Evolutionary conservation across 2,113 vertebrate species (phyloP).

Genomic region (Axis porcinus): DNA sequence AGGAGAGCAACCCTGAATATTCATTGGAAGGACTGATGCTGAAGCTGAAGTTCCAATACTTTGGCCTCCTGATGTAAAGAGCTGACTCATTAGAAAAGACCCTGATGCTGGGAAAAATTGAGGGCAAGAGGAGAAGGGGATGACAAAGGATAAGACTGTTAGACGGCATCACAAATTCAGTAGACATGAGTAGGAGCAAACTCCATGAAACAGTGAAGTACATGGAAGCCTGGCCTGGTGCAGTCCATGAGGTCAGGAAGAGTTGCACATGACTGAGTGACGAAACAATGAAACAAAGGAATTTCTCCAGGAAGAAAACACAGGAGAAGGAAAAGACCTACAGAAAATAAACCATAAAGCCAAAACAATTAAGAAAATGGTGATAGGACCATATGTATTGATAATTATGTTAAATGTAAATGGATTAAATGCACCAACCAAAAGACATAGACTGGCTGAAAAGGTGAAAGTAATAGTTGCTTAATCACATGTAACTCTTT

Average conservation of each 20-base stretch:
- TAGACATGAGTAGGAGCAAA: not conserved
- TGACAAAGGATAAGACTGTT: not conserved
- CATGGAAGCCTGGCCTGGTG: not conserved
- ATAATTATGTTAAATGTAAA: not conserved
- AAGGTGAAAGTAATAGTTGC: not conserved
- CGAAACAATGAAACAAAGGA: not conserved
- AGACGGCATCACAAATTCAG: not conserved
- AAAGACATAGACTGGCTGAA: not conserved
- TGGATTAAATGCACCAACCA: not conserved
- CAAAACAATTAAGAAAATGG: not conserved
- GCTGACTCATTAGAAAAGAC: not conserved
- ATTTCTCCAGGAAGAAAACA: not conserved
- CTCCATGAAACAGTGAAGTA: not conserved
- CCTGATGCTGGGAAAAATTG: not conserved
- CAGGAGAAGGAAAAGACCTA: not conserved
- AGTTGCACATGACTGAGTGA: not conserved
- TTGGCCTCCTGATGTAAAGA: not conserved
- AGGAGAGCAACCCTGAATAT: not conserved
- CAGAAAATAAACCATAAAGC: not conserved
- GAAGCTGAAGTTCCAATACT: not conserved
- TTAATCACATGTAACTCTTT: not conserved
- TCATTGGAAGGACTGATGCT: not conserved
- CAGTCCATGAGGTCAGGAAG: rapidly evolving
- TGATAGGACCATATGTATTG: not conserved
- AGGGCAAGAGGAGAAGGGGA: not conserved